phyloP scores from a whole-genome alignment of 2,888 invertebrate species.

The Oxycera nigricornis region DNA sequence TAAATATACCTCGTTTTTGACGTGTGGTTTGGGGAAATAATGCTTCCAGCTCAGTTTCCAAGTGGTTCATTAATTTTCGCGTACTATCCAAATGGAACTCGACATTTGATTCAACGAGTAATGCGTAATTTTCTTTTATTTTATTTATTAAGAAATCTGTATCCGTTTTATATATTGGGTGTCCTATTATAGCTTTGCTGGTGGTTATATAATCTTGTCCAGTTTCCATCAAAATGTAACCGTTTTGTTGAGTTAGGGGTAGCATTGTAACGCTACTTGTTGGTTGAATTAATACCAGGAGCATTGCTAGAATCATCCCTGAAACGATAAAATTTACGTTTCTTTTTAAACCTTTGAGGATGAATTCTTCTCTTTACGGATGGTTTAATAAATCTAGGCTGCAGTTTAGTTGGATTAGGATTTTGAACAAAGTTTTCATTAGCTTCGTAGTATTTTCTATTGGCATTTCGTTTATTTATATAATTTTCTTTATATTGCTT shows the following conservation, averaged over 20 bases:
- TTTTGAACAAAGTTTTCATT: constrained; percentile 11
- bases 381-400: constrained; percentile 18
- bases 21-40: background rate
- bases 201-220: background rate
- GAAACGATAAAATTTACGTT: constrained; percentile 21
- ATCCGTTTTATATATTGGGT: constrained; percentile 13
- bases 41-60: background rate
- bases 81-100: background rate
- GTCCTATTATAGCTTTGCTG: constrained; percentile 16
- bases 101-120: background rate
- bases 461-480: background rate
- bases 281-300: background rate
- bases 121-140: background rate
- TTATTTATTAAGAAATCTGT: background rate
- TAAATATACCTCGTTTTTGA: background rate
- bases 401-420: background rate
- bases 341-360: constrained; percentile 20
- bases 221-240: background rate
- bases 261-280: constrained; percentile 18
- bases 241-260: constrained; percentile 15
- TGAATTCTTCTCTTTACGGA: background rate
- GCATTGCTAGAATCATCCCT: background rate
- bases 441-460: background rate
- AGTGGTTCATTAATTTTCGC: background rate
- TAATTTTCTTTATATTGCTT: constrained; percentile 19